Conservation (phyloP, 2,113 vertebrate genomes). For the Eulemur rufifrons region DNA sequence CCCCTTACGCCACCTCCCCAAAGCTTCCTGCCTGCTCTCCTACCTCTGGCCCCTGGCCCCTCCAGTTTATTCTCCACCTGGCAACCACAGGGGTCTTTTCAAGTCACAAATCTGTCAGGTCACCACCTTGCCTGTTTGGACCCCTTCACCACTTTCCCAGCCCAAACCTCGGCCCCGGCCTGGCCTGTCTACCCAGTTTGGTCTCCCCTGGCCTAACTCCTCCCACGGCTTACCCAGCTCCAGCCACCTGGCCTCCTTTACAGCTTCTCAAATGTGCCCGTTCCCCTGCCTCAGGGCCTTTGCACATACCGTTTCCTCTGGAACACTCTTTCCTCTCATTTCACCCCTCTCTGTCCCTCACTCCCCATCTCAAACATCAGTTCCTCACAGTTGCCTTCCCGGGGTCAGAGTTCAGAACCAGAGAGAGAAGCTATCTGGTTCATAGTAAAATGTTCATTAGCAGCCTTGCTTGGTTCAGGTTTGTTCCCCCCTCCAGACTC, state of each 20-base stretch:
- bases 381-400: background rate
- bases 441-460: background rate
- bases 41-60: background rate
- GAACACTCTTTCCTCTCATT: background rate
- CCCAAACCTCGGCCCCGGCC: rapidly evolving
- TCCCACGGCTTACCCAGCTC: background rate
- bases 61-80: background rate
- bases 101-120: background rate
- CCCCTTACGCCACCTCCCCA: background rate
- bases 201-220: background rate
- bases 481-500: background rate
- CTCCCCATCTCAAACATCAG: background rate
- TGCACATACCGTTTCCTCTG: background rate
- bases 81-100: background rate
- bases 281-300: background rate
- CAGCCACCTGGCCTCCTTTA: background rate
- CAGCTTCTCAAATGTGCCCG: background rate
- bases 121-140: background rate
- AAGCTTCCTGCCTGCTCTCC: background rate
- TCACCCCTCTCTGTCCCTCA: background rate
- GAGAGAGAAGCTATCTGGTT: background rate
- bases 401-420: background rate
- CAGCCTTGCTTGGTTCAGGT: background rate
- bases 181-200: background rate
- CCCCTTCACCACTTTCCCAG: background rate